Evolutionary conservation across 2,113 vertebrate genomes (phyloP).

Genomic region (Salvelinus sp.): DNA sequence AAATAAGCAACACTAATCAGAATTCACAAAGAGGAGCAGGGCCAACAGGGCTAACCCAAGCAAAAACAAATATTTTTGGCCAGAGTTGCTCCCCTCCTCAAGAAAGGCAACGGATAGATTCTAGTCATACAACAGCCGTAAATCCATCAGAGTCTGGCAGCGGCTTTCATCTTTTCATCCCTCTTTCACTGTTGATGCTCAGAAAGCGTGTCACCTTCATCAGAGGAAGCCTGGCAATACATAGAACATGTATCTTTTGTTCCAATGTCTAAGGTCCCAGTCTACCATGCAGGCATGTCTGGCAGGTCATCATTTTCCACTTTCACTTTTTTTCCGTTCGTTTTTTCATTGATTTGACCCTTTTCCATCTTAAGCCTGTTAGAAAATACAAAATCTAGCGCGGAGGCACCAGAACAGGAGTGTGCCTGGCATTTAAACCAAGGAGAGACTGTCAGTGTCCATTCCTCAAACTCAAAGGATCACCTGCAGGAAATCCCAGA

Average conservation of each 20-base stretch:
- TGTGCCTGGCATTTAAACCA: neutral
- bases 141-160: conserved; percentile 48
- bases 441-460: neutral
- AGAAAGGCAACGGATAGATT: no score
- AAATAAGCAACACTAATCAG: conserved; percentile 38
- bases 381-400: no score
- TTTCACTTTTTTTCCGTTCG: neutral
- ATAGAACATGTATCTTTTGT: neutral
- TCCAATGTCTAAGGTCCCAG: neutral
- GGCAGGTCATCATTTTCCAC: conserved; percentile 34
- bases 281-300: neutral
- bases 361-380: no score
- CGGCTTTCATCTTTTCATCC: conserved; percentile 2
- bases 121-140: conserved; percentile 46
- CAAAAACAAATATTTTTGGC: conserved; percentile 36
- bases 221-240: neutral
- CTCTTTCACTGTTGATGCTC: conserved; percentile 13
- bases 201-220: conserved; percentile 2
- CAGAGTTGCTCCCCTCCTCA: no score
- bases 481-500: neutral
- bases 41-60: conserved; percentile 28
- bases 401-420: neutral
- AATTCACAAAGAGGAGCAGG: conserved; percentile 43
- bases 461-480: neutral
- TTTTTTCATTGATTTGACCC: neutral